Evolutionary conservation across 1,140 invertebrate species (phyloP), one percentile per base, ranked within the genome.

Genomic region (Drosophila orena): DNA sequence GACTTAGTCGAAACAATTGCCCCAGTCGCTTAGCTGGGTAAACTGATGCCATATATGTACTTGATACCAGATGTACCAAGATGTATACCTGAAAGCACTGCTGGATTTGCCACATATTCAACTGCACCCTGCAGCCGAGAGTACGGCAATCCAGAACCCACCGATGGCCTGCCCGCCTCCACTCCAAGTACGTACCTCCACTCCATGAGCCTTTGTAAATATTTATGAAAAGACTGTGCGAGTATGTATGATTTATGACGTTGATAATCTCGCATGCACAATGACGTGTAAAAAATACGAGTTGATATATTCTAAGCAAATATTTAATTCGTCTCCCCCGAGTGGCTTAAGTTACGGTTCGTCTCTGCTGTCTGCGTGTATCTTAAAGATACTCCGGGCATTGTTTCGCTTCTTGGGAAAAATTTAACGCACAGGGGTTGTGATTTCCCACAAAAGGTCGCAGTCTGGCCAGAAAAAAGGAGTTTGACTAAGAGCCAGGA

Each of bases 211-310:
- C 76, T 68, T 88, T 88, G 81, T 88, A 88, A 85, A 85, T 85
- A 85, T 85, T 85, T 88, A 85, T 85, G 83, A 76, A 81, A 75
- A 86, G 83, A 88, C 86, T 89, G 75, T 77, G 50, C 34, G 54
- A 72, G 69, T 53, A 69, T 77, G 65, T 89, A 83, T 86, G 83
- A 86, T 86, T 86, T 86, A 86, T 86, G 83, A 89, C 84, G 83
- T 73, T 83, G 79, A 86, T 86, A 86, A 86, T 86, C 83, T 88
- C 71, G 70, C 83, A 89, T 89, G 79, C 83, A 83, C 83, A 86
- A 86, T 86, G 83, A 86, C 83, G 83, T 86, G 83, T 89, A 86
- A 79, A 85, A 86, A 86, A 89, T 89, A 69, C 59, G 84, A 79
- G 79, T 83, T 89, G 74, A 86, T 86, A 76, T 88, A 81, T 79